These are phyloP conservation scores for Epinephelus lanceolatus DNA, from an alignment of 2,113 vertebrate species.

Conservation along the genomic window DNA sequence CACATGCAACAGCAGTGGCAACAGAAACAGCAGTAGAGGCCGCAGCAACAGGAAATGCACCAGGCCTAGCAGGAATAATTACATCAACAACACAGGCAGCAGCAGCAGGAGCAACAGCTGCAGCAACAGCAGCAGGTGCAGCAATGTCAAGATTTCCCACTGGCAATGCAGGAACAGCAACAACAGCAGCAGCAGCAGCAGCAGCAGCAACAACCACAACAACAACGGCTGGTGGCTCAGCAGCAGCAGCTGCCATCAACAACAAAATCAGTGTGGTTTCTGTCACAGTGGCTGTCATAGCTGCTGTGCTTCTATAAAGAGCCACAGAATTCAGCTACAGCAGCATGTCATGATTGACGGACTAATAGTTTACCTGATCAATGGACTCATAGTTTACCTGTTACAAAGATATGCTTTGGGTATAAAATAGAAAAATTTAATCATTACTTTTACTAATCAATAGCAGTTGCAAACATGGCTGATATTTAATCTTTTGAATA, in stretches of 20 bases:
- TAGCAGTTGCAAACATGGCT: not conserved
- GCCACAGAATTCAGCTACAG: not conserved
- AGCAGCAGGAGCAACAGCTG: not conserved
- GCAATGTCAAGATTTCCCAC: too few species aligned
- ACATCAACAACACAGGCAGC: not conserved
- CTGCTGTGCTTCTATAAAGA: not conserved
- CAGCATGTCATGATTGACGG: not conserved
- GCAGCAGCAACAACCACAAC: accelerated
- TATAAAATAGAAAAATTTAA: not conserved
- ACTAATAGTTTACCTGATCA: too few species aligned
- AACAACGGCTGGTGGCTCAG: not conserved
- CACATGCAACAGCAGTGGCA: not conserved
- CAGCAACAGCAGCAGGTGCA: not conserved
- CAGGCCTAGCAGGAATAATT: not conserved
- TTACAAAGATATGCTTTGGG: not conserved
- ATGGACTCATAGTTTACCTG: too few species aligned
- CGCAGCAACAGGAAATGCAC: not conserved
- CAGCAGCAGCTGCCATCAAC: constrained; percentile 6
- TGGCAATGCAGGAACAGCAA: not conserved
- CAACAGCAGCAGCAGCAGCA: not conserved
- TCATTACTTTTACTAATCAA: not conserved
- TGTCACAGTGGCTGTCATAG: not conserved
- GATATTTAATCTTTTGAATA: not conserved
- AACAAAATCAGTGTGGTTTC: constrained; percentile 22
- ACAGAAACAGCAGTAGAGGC: not conserved